phyloP scores from a whole-genome alignment of 2,888 invertebrate genomes.

The Clepsis dumicolana region DNA sequence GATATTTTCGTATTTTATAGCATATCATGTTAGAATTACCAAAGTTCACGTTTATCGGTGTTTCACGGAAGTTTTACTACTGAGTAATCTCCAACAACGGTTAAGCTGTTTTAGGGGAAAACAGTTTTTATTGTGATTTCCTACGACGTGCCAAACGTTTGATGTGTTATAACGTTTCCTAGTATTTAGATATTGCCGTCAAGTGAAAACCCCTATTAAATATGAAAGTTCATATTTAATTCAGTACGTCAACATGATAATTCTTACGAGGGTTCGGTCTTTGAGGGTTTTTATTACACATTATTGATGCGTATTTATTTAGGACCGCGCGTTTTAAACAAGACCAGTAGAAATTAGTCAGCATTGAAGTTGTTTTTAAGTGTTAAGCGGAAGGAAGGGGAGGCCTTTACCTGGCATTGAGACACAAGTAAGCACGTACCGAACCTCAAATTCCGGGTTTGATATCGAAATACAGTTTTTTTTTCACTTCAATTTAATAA shows the following conservation, averaged over 20 bases:
- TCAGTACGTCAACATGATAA: constrained; percentile 6
- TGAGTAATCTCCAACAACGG: background rate
- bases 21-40: background rate
- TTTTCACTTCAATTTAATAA: no score
- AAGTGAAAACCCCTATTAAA: background rate
- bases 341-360: no score
- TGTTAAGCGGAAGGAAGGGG: no score
- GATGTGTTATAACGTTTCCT: background rate
- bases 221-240: background rate
- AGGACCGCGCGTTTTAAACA: no score
- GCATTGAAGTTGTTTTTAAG: no score
- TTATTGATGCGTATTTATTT: background rate
- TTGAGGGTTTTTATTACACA: background rate
- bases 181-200: background rate
- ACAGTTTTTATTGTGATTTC: background rate
- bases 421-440: no score
- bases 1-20: background rate
- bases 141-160: background rate
- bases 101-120: background rate
- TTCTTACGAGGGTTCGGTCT: background rate
- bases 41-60: background rate
- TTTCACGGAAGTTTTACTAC: background rate
- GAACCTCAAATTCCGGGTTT: no score
- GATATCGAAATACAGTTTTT: no score
- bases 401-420: no score